Evolutionary conservation across 2,797 vertebrate species (phyloP), one percentile per base, ranked within the genome.

Genomic region (Gymnodraco acuticeps): DNA sequence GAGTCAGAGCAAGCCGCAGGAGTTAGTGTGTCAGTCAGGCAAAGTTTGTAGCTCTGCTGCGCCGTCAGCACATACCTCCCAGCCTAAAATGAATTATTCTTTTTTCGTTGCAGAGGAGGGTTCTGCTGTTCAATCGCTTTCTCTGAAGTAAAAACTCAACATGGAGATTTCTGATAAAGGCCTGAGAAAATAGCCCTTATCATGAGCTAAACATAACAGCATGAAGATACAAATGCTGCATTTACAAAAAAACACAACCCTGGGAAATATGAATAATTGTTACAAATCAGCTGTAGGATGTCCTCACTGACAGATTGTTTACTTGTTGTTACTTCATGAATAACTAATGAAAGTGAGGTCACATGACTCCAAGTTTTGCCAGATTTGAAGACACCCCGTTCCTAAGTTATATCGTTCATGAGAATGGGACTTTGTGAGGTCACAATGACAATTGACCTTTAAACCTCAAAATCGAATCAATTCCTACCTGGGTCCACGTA

Each of bases 121-220:
- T 52, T n/a, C 27, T 20, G 19, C 68, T 51, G 48, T 48, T 46
- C 12, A 42, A 53, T 53, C 8, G 2, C 63, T 55, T 15, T 46
- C 46, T 73, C 17, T 56, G 19, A 75, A 73, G 52, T 72, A 27
- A 64, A 78, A 61, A 52, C 73, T 46, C 45, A 38, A 72, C 72
- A 75, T 31, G 45, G 42, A 81, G 64, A 80, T 84, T 78, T 65
- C 75, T 64, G 73, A 66, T 76, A 54, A 81, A 67, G 43, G 23
- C 59, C 23, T 46, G 9, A 54, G 20, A 66, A 64, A 61, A 55
- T 17, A 14, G 14, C 31, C 56, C 47, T 79, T 60, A 65, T 78
- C 72, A 68, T 66, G 23, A 82, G 48, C 31, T 56, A 73, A 12
- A 64, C 78, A 75, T 31, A 64, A 76, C 65, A 42, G 46, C 27